phyloP scores from a whole-genome alignment of 2,113 vertebrate genomes.

The Hypanus sabinus region DNA sequence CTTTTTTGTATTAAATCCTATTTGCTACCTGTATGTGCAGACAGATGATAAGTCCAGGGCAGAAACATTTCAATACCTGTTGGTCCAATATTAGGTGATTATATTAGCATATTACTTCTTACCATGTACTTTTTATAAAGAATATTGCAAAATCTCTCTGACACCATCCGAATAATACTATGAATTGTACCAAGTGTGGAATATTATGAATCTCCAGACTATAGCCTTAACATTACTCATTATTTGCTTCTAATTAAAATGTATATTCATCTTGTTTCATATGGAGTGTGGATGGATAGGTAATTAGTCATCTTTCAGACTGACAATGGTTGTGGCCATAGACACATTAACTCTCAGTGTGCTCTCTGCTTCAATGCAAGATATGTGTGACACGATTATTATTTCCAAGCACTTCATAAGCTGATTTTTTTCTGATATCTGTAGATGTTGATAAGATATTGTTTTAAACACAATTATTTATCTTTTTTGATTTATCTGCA shows the following conservation, averaged over 20 bases:
- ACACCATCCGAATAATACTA: background rate
- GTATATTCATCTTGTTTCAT: background rate
- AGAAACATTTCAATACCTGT: background rate
- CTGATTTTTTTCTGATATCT: no score
- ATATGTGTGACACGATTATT: background rate
- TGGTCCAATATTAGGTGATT: background rate
- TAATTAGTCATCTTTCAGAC: background rate
- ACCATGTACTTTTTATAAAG: background rate
- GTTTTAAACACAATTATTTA: background rate
- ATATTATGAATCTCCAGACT: background rate
- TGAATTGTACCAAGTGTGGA: background rate
- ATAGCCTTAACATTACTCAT: background rate
- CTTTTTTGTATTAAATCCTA: background rate
- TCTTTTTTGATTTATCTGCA: background rate
- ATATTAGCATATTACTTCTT: background rate
- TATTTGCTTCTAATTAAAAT: background rate
- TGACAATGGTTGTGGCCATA: background rate
- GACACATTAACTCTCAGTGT: background rate
- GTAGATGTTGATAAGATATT: no score
- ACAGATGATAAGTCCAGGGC: background rate
- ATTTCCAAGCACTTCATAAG: no score
- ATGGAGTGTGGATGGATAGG: background rate
- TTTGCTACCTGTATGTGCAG: background rate
- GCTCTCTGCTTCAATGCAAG: background rate
- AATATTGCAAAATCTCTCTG: background rate